phyloP scores from a whole-genome alignment of 1,140 invertebrate genomes.

The Sycobia sp. region DNA sequence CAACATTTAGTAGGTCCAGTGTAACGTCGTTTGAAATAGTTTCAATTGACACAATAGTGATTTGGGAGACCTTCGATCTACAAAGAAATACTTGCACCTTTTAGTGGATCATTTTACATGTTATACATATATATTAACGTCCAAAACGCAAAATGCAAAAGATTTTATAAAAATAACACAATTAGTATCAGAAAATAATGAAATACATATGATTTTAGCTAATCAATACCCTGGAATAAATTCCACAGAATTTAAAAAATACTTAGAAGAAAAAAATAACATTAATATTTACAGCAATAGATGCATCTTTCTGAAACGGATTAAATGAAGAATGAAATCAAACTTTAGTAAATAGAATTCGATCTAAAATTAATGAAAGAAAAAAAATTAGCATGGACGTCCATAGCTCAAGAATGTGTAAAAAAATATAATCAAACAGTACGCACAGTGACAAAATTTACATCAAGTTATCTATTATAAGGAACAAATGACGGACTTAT shows the following conservation, averaged over 20 bases:
- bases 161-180: too few relatives aligned
- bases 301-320: not conserved
- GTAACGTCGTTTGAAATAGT: not conserved
- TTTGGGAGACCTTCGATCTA: not conserved
- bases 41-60: not conserved
- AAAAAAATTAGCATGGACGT: constrained; percentile 6
- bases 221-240: constrained; percentile 10
- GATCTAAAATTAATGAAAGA: not conserved
- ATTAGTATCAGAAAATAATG: too few relatives aligned
- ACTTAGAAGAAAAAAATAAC: not conserved
- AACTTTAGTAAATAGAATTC: constrained; percentile 1
- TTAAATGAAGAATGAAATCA: not conserved
- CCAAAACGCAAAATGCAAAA: too few relatives aligned
- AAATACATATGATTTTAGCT: too few relatives aligned
- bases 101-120: too few relatives aligned
- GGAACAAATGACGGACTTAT: constrained; percentile 11
- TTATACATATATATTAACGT: too few relatives aligned
- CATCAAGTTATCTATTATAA: constrained; percentile 1
- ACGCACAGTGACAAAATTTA: not conserved
- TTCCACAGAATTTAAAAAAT: not conserved
- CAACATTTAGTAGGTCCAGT: constrained; percentile 5
- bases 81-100: too few relatives aligned
- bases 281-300: constrained; percentile 4
- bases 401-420: constrained; percentile 9
- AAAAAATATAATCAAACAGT: constrained; percentile 16